These are phyloP conservation scores for Steatornis caripensis DNA, from an alignment of 2,113 vertebrate genomes.

Conservation along the genomic window DNA sequence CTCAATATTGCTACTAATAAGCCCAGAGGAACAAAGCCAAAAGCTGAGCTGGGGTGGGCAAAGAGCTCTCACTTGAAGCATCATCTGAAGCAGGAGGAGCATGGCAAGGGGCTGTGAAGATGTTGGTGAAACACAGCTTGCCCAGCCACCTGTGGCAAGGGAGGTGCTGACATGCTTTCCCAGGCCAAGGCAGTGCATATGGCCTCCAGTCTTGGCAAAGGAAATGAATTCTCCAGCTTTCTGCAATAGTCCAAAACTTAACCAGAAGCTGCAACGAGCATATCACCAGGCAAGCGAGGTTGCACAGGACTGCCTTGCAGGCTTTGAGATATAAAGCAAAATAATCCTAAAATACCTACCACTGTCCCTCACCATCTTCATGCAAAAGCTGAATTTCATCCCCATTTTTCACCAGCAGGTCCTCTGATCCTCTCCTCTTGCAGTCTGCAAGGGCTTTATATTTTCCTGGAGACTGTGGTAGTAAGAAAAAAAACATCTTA, in stretches of 20 bases:
- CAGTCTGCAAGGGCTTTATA: constrained; percentile 82
- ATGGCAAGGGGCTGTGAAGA: not conserved
- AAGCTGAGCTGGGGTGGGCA: not conserved
- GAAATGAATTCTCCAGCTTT: not conserved
- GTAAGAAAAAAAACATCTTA: not conserved
- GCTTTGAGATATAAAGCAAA: not conserved
- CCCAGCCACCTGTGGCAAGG: not conserved
- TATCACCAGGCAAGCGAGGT: not conserved
- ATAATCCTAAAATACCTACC: constrained; percentile 73
- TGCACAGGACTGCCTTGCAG: not conserved
- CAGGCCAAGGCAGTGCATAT: fast-evolving
- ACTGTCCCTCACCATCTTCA: constrained; percentile 80
- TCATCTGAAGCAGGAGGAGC: not conserved
- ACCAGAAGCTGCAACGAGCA: not conserved
- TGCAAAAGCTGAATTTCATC: constrained; percentile 83
- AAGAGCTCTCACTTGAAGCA: not conserved
- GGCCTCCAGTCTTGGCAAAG: not conserved
- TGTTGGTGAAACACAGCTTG: not conserved
- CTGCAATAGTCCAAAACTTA: not conserved
- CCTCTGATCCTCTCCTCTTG: constrained; percentile 77
- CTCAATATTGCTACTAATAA: not conserved
- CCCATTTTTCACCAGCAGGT: constrained; percentile 81
- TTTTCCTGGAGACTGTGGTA: constrained; percentile 79
- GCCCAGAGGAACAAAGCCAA: not conserved
- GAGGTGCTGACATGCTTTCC: not conserved